Conservation (phyloP, 2,113 vertebrate genomes). For the Chloropsis hardwickii region DNA sequence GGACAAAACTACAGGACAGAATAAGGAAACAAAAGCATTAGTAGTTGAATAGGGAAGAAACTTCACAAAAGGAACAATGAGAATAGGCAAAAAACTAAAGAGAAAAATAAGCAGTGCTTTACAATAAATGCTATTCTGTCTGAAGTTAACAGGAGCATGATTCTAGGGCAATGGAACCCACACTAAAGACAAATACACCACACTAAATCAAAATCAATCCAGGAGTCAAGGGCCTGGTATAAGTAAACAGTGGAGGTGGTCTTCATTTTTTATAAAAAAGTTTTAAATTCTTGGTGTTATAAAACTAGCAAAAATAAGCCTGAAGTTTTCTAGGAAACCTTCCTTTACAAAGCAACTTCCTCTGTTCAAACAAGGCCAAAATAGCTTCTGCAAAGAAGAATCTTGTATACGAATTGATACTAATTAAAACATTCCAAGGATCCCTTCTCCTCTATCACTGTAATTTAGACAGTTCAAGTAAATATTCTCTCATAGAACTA, state of each 20-base stretch:
- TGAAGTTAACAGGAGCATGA: background rate
- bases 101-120: background rate
- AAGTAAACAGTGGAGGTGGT: background rate
- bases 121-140: background rate
- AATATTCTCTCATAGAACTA: background rate
- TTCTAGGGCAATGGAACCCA: fast-evolving
- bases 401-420: background rate
- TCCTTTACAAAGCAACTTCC: constrained; percentile 24
- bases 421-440: constrained; percentile 16
- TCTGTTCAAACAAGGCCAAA: constrained; percentile 7
- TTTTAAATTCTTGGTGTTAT: background rate
- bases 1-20: background rate
- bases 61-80: background rate
- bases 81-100: background rate
- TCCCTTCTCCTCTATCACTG: background rate
- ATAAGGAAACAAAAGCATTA: background rate
- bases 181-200: background rate
- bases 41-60: background rate
- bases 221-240: background rate
- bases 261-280: background rate
- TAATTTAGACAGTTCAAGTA: background rate
- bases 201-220: background rate
- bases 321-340: background rate
- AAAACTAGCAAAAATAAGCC: background rate
- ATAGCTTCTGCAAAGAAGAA: background rate